Evolutionary conservation across 2,113 vertebrate species (phyloP).

Genomic region (Opisthocomus hoazin): DNA sequence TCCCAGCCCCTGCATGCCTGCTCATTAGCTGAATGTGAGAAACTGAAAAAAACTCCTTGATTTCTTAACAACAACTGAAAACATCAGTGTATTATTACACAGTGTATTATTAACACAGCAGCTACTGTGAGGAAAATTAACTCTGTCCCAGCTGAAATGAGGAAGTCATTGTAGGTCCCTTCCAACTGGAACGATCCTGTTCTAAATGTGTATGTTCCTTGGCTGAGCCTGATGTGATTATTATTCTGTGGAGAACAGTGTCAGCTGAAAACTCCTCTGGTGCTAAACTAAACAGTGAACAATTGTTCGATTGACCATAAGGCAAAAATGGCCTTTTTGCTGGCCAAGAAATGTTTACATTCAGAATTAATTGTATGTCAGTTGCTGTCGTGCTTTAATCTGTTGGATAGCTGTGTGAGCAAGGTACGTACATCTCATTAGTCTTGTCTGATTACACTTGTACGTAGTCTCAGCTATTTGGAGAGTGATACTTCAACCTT

Average conservation of each 20-base stretch:
- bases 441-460: not conserved
- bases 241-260: not conserved
- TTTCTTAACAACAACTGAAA: no score
- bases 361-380: not conserved
- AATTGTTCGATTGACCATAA: not conserved
- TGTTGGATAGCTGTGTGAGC: not conserved
- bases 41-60: no score
- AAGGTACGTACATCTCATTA: not conserved
- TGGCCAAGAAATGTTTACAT: not conserved
- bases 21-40: no score
- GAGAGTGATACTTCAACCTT: not conserved
- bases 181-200: not conserved
- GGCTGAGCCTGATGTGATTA: not conserved
- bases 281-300: not conserved
- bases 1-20: no score
- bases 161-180: not conserved
- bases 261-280: not conserved
- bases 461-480: not conserved
- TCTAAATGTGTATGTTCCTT: not conserved
- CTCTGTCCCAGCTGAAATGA: no score
- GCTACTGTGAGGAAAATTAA: no score
- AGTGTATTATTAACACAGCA: no score
- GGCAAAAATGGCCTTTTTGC: not conserved
- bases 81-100: no score
- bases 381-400: not conserved